Base-by-base conservation (phyloP, 2,888 invertebrate genomes). In the Tipula confusa region DNA sequence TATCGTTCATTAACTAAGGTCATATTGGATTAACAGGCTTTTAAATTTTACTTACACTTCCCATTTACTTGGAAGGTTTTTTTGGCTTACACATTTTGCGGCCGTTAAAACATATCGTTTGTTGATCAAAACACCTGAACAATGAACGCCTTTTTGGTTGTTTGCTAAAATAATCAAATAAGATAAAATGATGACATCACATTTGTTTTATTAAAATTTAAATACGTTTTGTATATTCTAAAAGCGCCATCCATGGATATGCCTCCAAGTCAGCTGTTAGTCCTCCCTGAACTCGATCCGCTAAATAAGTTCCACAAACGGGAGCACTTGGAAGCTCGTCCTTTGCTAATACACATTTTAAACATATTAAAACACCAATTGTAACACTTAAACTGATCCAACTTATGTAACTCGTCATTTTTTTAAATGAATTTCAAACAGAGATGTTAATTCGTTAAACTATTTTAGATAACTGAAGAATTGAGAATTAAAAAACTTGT, bases 121-220 rank as follows among this genome's bases (percentile, higher is more conserved):
- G n/a, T 79, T 85, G 31, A 85, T 85, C 3, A 85, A 83, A 79
- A 81, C 82, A n/a, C 85, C 85, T 29, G 94, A 94, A 86, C 94
- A 94, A 85, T 93, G 92, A 85, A 92, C 93, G 0, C 92, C 91
- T 86, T 88, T 89, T 1, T 90, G 90, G 13, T 90, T 90, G 79
- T 91, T 92, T 87, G 91, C 91, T 91, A 38, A 31, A 84, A 83
- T 15, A 29, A n/a, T 2, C 1, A 11, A 29, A n/a, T 43, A 29
- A n/a, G 29, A n/a, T 28, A 13, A 29, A 2, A 29, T n/a, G 11
- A 29, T 29, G 29, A 5, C 2, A n/a, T 82, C 29, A 29, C 6
- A 7, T 24, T 5, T 28, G 11, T 1, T 33, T 81, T 81, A 28
- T 2, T 9, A n/a, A n/a, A 43, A 7, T n/a, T 29, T 82, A 83